Evolutionary conservation across 1,140 invertebrate genomes (phyloP).

Genomic region (Cryptotermes secundus): DNA sequence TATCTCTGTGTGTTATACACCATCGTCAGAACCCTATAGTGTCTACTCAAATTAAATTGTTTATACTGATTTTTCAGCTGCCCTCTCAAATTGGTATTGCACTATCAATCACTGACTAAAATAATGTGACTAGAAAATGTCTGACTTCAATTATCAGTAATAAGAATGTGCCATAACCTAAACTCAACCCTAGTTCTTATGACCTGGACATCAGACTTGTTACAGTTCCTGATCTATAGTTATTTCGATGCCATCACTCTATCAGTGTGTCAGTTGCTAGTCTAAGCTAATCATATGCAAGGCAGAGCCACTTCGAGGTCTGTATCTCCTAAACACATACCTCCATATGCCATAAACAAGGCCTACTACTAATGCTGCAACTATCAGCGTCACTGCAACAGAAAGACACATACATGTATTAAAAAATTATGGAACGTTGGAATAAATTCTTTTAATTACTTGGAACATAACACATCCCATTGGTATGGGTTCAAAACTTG

Average conservation of each 20-base stretch:
- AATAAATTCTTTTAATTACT: too few species aligned
- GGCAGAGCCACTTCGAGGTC: neutral
- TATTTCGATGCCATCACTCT: neutral
- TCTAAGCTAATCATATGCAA: neutral
- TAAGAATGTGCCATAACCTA: neutral
- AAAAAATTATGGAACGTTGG: too few species aligned
- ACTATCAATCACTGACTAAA: neutral
- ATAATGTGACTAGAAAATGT: neutral
- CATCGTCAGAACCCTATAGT: too few species aligned
- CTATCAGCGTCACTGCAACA: neutral
- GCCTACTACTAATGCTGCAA: neutral
- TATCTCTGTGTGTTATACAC: too few species aligned
- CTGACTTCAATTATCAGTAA: neutral
- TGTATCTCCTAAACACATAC: neutral
- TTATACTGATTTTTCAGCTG: too few species aligned
- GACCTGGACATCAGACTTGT: too few species aligned
- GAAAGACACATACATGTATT: neutral
- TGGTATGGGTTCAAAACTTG: too few species aligned
- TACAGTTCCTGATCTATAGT: neutral
- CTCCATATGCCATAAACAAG: neutral
- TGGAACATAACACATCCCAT: too few species aligned
- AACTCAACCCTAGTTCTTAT: too few species aligned
- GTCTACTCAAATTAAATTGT: too few species aligned
- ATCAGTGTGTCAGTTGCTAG: neutral
- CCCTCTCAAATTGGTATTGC: too few species aligned